Conservation (phyloP, 2,888 invertebrate genomes). For the Galerucella pusilla region DNA sequence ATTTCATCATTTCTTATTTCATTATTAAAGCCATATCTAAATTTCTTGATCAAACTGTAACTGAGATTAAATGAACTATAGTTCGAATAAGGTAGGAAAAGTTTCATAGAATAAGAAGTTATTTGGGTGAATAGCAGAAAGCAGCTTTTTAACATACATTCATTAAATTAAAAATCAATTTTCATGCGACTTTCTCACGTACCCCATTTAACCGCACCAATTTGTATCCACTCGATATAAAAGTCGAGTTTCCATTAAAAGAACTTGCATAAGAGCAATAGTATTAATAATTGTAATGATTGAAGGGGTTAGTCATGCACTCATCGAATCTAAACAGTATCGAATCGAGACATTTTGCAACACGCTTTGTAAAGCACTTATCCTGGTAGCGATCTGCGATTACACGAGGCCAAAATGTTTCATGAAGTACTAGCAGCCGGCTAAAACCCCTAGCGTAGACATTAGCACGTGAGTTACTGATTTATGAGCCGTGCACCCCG, state of each 20-base stretch:
- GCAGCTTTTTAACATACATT: background rate
- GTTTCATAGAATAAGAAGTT: no score
- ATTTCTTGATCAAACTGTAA: no score
- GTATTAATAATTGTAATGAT: conserved; percentile 36
- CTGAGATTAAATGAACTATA: no score
- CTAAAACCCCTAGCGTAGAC: conserved; percentile 25
- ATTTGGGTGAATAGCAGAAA: no score
- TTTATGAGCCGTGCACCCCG: conserved; percentile 45
- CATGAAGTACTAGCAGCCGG: conserved; percentile 48
- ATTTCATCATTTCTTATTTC: no score
- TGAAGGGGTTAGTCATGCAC: conserved; percentile 57
- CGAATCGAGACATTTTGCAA: conserved; percentile 59
- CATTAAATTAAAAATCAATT: background rate
- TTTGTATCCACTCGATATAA: conserved; percentile 13
- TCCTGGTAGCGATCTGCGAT: conserved; percentile 46
- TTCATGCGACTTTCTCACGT: background rate
- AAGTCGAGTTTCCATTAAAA: conserved; percentile 27
- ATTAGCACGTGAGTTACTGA: conserved; percentile 52
- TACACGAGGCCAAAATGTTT: conserved; percentile 41
- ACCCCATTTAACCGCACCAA: background rate
- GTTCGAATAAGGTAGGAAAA: no score
- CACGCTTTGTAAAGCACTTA: conserved; percentile 50
- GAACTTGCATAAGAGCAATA: conserved; percentile 48
- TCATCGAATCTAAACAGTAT: conserved; percentile 58
- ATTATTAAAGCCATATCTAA: no score